Base-by-base conservation (phyloP, 1,140 invertebrate genomes). In the Philotrypesis tridentata region DNA sequence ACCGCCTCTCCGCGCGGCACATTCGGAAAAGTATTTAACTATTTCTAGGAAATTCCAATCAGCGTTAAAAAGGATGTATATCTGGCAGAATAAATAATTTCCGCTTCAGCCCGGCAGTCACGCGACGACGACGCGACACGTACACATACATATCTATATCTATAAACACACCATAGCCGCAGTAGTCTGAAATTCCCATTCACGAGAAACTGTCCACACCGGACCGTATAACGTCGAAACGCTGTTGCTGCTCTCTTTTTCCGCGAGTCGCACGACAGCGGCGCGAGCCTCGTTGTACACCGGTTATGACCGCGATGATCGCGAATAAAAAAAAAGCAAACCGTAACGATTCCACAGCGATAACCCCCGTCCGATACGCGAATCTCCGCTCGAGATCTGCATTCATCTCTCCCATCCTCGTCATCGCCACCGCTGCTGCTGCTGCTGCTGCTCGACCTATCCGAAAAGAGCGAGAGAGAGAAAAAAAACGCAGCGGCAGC, bases 31-130 rank as follows among this genome's bases (percentile, higher is more conserved):
- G 40, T 55, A 3, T 72, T 37, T 73, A 63, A 61, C 43, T 37
- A 11, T 3, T 73, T 80, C 60, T 73, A 27, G 55, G 60, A 80
- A 80, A 80, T 80, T 12, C 23, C 73, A 72, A 73, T 63, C 27
- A 61, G 67, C 17, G 25, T n/a, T 71, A 60, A 68, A 70, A 31
- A 76, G 74, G 29, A 63, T 63, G 74, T 76, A 27, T 23, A 37
- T 60, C 40, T 48, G 25, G 27, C 12, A 76, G 74, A 12, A 63
- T 63, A 43, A 76, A 60, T 63, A 23, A 67, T 67, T 77, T 67
- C 75, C 75, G 74, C n/a, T 61, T 25, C 29, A n/a, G 72, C 2
- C 14, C 1, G 6, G 6, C 48, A n/a, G 73, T 75, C 73, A 75
- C 73, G 73, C 73, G 48, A 55, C 33, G 33, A 37, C 33, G n/a